These are phyloP conservation scores for Entomyzon cyanotis DNA, from an alignment of 2,113 vertebrate species.

Conservation along the genomic window DNA sequence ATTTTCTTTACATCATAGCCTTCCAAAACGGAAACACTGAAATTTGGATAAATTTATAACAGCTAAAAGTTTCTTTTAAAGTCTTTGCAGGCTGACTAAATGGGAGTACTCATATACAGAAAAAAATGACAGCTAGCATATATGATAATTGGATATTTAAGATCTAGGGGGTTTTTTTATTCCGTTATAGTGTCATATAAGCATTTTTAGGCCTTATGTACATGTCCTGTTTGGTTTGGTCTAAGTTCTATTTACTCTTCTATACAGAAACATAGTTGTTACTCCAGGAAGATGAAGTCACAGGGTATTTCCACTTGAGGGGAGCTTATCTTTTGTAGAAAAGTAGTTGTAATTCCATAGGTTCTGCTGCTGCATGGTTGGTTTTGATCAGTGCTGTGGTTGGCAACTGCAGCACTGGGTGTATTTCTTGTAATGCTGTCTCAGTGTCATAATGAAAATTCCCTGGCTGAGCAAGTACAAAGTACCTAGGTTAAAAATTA, in stretches of 20 bases:
- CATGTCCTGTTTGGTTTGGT: not conserved
- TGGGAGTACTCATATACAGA: not conserved
- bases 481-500: conserved; percentile 28
- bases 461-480: not conserved
- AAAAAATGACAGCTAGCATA: not conserved
- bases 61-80: not conserved
- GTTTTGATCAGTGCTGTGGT: not conserved
- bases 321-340: not conserved
- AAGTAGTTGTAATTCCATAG: not conserved
- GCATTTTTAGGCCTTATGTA: accelerated
- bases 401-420: not conserved
- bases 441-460: not conserved
- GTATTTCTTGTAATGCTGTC: not conserved
- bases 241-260: not conserved
- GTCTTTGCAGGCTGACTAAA: not conserved
- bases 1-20: not conserved
- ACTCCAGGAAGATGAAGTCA: not conserved
- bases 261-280: not conserved
- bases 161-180: not conserved
- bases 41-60: not conserved
- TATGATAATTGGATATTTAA: not conserved
- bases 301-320: not conserved
- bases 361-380: not conserved
- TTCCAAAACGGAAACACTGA: not conserved
- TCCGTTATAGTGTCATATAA: not conserved